Base-by-base conservation (phyloP, 2,888 invertebrate species). In the Cybosia mesomella region DNA sequence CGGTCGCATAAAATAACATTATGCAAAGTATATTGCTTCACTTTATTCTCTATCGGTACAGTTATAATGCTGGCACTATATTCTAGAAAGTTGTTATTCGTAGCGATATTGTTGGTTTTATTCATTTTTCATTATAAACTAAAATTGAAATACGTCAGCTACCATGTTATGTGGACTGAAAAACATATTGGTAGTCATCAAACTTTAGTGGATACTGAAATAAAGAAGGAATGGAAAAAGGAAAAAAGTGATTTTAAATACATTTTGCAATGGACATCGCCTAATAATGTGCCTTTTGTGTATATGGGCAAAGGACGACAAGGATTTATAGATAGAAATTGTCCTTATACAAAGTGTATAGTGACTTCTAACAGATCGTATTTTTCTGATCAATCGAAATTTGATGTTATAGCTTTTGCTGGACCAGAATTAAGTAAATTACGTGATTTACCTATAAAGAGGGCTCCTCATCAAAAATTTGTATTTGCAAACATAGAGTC, bases 401-500 rank as follows among this genome's bases (percentile, higher is more conserved):
- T 84, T 66, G 81, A 85, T 22, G 82, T 76, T 1, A 75, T 86
- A 21, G 78, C 74, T 2, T 85, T 85, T 70, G 59, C 79, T 43
- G 80, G 76, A 36, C 68, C 77, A 22, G 74, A 76, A 58, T 2
- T 13, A 54, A 8, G 10, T 9, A 34, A 77, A 32, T 21, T 70
- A 11, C 21, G 36, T 49, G 32, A 36, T 3, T 67, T 89, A 28
- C 90, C 90, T 0, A 43, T 24, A 5, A 71, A 64, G 11, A 84
- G 92, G 24, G 83, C 80, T 0, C 71, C 79, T 0, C 75, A 84
- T 32, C 91, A 91, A 59, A 89, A 85, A 70, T 92, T 85, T 61
- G 84, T 87, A 0, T 90, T 87, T 71, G 84, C 83, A 7, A 85
- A 75, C 34, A 85, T 85, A 22, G 89, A 89, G 69, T 88, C 89